A percentile compares a stretch with the other conserved stretches of the same genome.
These are phyloP conservation scores for Oryzias woworae DNA, from an alignment of 2,113 vertebrate species.

Conservation along the genomic window DNA sequence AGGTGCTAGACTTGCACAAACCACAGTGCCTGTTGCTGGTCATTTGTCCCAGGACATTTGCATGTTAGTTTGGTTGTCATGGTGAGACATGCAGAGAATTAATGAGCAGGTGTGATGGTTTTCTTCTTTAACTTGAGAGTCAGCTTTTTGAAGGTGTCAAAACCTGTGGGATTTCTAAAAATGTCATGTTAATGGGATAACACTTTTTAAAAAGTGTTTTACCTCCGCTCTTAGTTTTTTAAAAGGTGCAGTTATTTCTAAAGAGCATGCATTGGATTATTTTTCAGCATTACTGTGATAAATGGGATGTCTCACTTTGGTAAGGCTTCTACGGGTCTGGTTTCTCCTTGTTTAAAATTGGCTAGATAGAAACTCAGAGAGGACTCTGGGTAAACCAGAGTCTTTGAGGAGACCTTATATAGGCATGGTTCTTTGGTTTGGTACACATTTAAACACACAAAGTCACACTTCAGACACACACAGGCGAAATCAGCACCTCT, in stretches of 20 bases:
- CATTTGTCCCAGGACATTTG: constrained; percentile 32
- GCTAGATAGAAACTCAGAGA: constrained; percentile 26
- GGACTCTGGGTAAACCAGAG: constrained; percentile 35
- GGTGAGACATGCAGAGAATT: constrained; percentile 17
- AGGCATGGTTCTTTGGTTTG: constrained; percentile 49
- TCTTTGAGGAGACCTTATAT: constrained; percentile 60
- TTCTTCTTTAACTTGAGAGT: neutral
- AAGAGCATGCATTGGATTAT: neutral
- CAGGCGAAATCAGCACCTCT: constrained; percentile 1
- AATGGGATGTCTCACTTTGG: neutral
- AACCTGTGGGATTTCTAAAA: neutral
- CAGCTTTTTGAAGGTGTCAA: neutral
- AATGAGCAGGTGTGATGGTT: constrained; percentile 1
- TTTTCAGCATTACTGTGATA: neutral
- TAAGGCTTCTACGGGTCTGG: neutral
- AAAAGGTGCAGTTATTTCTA: neutral
- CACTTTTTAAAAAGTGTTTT: neutral
- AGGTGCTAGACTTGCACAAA: neutral
- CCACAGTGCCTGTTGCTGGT: constrained; percentile 13
- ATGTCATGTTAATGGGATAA: neutral
- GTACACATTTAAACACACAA: constrained; percentile 19
- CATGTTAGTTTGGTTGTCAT: constrained; percentile 28
- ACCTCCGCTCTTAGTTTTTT: too few relatives aligned
- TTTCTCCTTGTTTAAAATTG: constrained; percentile 35
- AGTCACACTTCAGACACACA: constrained; percentile 10